Evolutionary conservation across 1,140 invertebrate species (phyloP).

Genomic region (Drosophila tropicalis): DNA sequence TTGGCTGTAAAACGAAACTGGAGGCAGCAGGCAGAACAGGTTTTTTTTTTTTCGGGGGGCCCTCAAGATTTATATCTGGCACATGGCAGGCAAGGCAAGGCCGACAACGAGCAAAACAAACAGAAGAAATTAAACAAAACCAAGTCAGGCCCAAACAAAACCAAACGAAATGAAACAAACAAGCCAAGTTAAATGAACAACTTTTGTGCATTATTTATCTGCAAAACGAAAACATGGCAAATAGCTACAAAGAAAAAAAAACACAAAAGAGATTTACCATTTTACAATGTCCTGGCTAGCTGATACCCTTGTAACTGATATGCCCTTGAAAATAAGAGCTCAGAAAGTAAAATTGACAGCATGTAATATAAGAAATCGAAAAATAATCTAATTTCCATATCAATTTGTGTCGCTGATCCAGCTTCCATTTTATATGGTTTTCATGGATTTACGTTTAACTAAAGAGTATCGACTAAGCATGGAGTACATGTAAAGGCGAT

Average conservation of each 20-base stretch:
- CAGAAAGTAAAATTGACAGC: too few relatives aligned
- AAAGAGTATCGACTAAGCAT: constrained; percentile 29
- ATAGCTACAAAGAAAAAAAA: constrained; percentile 31
- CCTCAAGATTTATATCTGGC: constrained; percentile 76
- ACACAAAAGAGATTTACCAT: constrained; percentile 2
- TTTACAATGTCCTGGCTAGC: not conserved
- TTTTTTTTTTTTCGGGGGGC: not conserved
- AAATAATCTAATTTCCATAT: too few relatives aligned
- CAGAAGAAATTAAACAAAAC: constrained; percentile 33
- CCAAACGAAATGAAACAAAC: constrained; percentile 67
- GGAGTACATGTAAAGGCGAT: constrained; percentile 55
- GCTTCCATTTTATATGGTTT: not conserved
- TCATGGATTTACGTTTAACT: not conserved
- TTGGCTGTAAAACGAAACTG: constrained; percentile 13
- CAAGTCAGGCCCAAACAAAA: constrained; percentile 40
- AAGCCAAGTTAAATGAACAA: constrained; percentile 81
- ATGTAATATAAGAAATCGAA: too few relatives aligned
- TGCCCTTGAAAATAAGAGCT: too few relatives aligned
- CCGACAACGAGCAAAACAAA: constrained; percentile 37
- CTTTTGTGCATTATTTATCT: constrained; percentile 80
- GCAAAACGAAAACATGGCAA: constrained; percentile 56
- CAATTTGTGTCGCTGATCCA: too few relatives aligned
- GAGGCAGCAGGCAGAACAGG: constrained; percentile 12
- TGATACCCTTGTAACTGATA: not conserved
- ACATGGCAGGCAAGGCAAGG: constrained; percentile 60